Evolutionary conservation across 2,888 invertebrate genomes (phyloP).

Genomic region (Globia sparganii): DNA sequence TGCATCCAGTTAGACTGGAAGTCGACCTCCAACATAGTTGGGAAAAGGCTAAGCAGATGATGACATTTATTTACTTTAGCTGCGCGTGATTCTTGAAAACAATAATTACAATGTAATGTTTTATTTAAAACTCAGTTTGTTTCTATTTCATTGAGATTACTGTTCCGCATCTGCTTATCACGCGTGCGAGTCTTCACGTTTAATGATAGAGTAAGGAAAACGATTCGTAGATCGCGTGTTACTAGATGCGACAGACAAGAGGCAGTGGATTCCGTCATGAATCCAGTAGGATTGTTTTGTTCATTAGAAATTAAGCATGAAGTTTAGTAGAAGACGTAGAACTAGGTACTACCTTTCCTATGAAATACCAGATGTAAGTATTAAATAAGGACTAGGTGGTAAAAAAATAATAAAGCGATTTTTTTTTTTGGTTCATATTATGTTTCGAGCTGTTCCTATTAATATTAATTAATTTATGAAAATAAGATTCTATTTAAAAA

Average conservation of each 20-base stretch:
- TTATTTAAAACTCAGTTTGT: constrained; percentile 55
- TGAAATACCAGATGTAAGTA: background rate
- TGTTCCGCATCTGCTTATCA: constrained; percentile 73
- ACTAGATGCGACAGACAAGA: constrained; percentile 36
- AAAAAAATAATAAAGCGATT: background rate
- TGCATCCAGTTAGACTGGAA: too few relatives aligned
- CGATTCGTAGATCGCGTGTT: constrained; percentile 7
- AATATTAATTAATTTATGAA: too few relatives aligned
- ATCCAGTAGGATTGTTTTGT: background rate
- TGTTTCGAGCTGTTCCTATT: background rate
- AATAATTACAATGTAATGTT: constrained; percentile 26
- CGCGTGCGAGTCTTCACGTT: constrained; percentile 68
- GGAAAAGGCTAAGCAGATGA: too few relatives aligned
- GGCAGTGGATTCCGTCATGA: background rate
- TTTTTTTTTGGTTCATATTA: background rate
- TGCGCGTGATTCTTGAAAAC: background rate
- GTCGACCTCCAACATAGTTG: too few relatives aligned
- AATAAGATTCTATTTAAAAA: background rate
- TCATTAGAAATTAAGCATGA: background rate
- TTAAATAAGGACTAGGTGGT: background rate
- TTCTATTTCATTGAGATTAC: constrained; percentile 78
- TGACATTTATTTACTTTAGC: background rate
- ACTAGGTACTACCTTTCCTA: background rate
- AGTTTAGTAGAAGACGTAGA: background rate
- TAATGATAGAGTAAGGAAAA: constrained; percentile 64